Percentiles rank a stretch among this genome's conserved stretches.
Evolutionary conservation across 2,797 vertebrate genomes (phyloP).

Genomic region (Salmo trutta): DNA sequence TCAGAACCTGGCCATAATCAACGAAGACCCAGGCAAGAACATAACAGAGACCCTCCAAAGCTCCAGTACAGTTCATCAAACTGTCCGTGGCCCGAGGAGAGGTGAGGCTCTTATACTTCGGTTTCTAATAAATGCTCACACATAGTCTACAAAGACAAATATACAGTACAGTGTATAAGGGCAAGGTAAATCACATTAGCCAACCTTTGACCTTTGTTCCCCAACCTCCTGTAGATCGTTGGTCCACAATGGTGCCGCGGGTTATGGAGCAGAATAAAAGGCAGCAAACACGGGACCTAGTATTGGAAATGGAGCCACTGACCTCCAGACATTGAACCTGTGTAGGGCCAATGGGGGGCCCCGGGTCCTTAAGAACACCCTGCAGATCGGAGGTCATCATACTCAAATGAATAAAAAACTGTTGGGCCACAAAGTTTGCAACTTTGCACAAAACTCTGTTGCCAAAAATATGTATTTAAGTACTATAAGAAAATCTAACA

Average conservation of each 20-base stretch:
- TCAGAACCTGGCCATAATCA: conserved; percentile 96
- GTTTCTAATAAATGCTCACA: background rate
- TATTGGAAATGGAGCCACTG: conserved; percentile 83
- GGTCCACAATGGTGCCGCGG: conserved; percentile 93
- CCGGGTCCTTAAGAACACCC: background rate
- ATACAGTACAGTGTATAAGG: background rate
- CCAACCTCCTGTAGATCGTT: conserved; percentile 81
- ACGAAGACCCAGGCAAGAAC: conserved; percentile 91
- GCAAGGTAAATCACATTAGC: background rate
- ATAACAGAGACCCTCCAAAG: conserved; percentile 77
- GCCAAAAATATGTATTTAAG: conserved; percentile 23
- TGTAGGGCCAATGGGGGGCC: background rate
- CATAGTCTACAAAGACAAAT: background rate
- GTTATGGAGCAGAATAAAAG: conserved; percentile 87
- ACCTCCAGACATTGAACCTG: conserved; percentile 60
- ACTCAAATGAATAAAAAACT: background rate
- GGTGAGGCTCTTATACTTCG: conserved; percentile 72
- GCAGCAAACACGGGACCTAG: conserved; percentile 75
- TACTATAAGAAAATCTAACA: conserved; percentile 11
- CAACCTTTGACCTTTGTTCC: background rate
- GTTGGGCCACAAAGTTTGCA: conserved; percentile 39
- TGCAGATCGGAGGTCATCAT: background rate
- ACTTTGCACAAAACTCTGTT: conserved; percentile 45
- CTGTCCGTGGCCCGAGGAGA: conserved; percentile 82
- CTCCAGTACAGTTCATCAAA: conserved; percentile 80